Percentiles rank a stretch among this genome's conserved stretches.
Evolutionary conservation across 2,797 vertebrate species (phyloP).

Genomic region (Poeciliopsis presidionis): DNA sequence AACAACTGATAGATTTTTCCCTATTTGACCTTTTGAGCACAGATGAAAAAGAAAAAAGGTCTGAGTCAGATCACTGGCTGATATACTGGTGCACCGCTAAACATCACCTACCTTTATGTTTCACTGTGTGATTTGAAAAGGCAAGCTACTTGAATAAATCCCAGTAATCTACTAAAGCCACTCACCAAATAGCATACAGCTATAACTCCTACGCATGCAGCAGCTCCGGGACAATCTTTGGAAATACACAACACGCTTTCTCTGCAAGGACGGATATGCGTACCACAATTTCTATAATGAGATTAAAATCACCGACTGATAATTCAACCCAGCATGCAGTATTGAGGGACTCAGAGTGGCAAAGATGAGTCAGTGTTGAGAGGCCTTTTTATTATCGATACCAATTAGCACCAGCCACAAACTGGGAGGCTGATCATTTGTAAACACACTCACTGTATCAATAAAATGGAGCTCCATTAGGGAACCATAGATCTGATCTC

Average conservation of each 20-base stretch:
- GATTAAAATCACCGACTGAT: slow-evolving; percentile 30
- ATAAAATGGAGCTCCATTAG: slow-evolving; percentile 53
- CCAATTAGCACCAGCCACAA: slow-evolving; percentile 63
- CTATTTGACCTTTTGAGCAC: neutral
- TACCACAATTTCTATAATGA: slow-evolving; percentile 19
- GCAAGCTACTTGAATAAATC: slow-evolving; percentile 57
- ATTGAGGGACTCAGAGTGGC: slow-evolving; percentile 29
- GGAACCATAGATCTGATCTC: slow-evolving; percentile 26
- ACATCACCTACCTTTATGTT: slow-evolving; percentile 24
- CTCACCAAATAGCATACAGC: slow-evolving; percentile 27
- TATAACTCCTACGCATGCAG: slow-evolving; percentile 15
- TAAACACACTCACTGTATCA: slow-evolving; percentile 51
- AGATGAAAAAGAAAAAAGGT: neutral
- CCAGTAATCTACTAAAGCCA: slow-evolving; percentile 46
- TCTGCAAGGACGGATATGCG: slow-evolving; percentile 20
- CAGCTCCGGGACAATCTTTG: slow-evolving; percentile 27
- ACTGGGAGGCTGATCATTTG: slow-evolving; percentile 56
- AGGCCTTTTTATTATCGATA: slow-evolving; percentile 64
- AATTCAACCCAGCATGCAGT: slow-evolving; percentile 18
- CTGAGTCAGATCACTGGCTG: neutral
- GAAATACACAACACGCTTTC: slow-evolving; percentile 29
- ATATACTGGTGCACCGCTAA: neutral
- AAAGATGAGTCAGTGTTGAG: slow-evolving; percentile 44
- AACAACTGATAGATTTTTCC: neutral
- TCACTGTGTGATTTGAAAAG: slow-evolving; percentile 39